phyloP scores from a whole-genome alignment of 2,797 vertebrate species.

The Lemur catta region DNA sequence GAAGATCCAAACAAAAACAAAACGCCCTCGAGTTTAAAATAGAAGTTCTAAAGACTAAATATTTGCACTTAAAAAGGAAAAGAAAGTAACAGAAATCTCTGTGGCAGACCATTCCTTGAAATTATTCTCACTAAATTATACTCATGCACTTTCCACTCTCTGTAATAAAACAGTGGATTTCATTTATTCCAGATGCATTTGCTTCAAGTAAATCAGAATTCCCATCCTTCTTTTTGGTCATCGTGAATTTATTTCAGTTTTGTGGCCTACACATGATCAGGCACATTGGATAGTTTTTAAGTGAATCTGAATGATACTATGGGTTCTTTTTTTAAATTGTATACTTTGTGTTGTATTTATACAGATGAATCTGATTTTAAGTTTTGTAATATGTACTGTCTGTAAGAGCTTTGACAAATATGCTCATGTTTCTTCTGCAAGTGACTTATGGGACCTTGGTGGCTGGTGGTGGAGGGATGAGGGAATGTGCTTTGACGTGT shows the following conservation, averaged over 20 bases:
- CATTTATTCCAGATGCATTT: conserved; percentile 90
- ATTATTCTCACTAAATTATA: conserved; percentile 88
- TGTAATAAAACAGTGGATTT: conserved; percentile 89
- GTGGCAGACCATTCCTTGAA: conserved; percentile 87
- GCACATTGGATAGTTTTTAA: conserved; percentile 57
- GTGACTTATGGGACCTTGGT: neutral
- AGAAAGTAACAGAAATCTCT: conserved; percentile 85
- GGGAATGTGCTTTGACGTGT: neutral
- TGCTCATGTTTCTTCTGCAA: neutral
- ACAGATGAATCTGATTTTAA: neutral
- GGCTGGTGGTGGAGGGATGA: neutral
- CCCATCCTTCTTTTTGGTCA: conserved; percentile 76
- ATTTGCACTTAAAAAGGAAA: conserved; percentile 79
- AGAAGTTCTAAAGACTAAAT: conserved; percentile 75
- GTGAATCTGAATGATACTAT: conserved; percentile 6
- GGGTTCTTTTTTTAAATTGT: neutral
- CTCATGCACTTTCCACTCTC: conserved; percentile 84
- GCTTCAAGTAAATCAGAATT: conserved; percentile 73
- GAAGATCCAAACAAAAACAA: conserved; percentile 75
- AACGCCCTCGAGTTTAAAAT: conserved; percentile 78
- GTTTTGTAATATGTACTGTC: neutral
- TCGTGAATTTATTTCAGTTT: conserved; percentile 79
- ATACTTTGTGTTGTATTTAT: neutral
- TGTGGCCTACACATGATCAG: conserved; percentile 65
- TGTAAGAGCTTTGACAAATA: neutral